Evolutionary conservation across 2,888 invertebrate genomes (phyloP), one percentile per base, ranked within the genome.

Genomic region (Dynastes hyllus): DNA sequence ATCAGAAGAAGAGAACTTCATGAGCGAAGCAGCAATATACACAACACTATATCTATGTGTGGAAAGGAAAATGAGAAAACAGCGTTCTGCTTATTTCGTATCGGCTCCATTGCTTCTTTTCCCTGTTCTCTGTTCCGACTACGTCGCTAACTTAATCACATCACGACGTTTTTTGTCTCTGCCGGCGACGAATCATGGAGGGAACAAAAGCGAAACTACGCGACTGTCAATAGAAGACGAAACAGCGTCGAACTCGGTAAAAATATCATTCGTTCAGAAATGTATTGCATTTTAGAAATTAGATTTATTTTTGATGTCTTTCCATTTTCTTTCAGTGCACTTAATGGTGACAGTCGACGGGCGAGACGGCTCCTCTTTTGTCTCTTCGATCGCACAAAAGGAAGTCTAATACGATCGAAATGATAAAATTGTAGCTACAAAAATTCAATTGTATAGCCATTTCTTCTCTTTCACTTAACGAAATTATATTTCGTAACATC

Each of bases 251-350:
- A 51, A 22, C 5, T 67, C 69, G 63, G 29, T 29, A 79, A 67
- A 77, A 78, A 81, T 80, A 81, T 80, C 82, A 78, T 69, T 76
- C 82, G 80, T 80, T 82, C 79, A 76, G 70, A 81, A 82, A 81
- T 81, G 83, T 82, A 84, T 84, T 84, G 83, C 83, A 82, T 81
- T 81, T 80, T 67, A 81, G 82, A 84, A 84, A 84, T 83, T 84
- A 82, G 83, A 83, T 84, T 84, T 84, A 84, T 82, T 84, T 76
- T 82, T 83, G 81, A 82, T 82, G 82, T 83, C 81, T 82, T 69
- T 53, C 69, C 51, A 50, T 69, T 69, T 69, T 13, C 69, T 69
- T 29, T 69, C 16, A 69, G 69, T 69, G 69, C 69, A 69, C 69
- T 69, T 69, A 69, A 51, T n/a, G 69, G 29, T 2, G 40, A 22